These are phyloP conservation scores for Eilema caniola DNA, from an alignment of 2,888 invertebrate species.

Conservation along the genomic window DNA sequence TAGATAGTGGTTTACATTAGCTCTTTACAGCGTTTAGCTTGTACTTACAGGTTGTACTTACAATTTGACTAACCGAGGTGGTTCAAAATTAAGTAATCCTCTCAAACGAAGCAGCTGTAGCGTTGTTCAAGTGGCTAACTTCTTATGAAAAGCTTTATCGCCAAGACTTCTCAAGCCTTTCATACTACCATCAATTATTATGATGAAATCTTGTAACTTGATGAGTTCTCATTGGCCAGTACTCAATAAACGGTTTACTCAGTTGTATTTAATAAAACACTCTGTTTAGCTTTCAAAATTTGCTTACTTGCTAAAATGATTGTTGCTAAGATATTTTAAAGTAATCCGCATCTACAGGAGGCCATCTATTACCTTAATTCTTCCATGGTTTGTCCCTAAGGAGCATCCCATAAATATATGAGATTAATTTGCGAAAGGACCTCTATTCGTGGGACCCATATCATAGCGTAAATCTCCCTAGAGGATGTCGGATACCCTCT, in stretches of 20 bases:
- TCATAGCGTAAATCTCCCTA: neutral
- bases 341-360: neutral
- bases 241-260: too few species aligned
- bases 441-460: neutral
- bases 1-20: neutral
- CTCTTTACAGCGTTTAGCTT: neutral
- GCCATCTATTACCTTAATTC: neutral
- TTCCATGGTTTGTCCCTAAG: neutral
- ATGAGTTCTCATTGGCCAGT: neutral
- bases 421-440: conserved; percentile 1
- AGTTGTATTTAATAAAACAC: too few species aligned
- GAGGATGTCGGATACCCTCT: neutral
- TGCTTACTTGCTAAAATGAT: too few species aligned
- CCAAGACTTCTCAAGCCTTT: neutral
- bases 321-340: too few species aligned
- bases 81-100: neutral
- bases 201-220: neutral
- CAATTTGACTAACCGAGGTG: neutral
- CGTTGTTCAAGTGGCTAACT: neutral
- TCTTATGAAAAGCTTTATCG: too few species aligned
- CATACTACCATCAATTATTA: neutral
- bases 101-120: neutral
- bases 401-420: neutral
- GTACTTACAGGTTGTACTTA: neutral
- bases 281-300: too few species aligned